Percentiles rank a stretch among this genome's conserved stretches.
These are phyloP conservation scores for Pristionchus fissidentatus DNA, from an alignment of 2,888 invertebrate species.

Conservation along the genomic window DNA sequence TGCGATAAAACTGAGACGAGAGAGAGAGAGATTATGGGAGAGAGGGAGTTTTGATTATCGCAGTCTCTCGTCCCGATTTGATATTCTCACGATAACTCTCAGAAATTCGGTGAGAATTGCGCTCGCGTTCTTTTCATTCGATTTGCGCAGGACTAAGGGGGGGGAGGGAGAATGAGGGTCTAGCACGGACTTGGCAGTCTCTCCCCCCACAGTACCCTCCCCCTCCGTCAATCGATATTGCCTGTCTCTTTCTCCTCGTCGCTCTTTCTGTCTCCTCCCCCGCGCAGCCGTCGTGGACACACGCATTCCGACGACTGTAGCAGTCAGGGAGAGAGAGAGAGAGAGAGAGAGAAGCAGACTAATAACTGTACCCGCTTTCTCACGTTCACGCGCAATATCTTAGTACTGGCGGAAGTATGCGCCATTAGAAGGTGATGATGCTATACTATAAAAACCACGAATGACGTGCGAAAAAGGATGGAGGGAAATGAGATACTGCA, in stretches of 20 bases:
- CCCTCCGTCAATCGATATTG: too few relatives aligned
- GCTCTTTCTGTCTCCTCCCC: not conserved
- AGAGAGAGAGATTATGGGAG: conserved; percentile 31
- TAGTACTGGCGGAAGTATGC: not conserved
- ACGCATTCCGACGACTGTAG: not conserved
- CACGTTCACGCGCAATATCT: not conserved
- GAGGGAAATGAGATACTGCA: too few relatives aligned
- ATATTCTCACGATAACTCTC: not conserved
- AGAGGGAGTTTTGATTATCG: not conserved
- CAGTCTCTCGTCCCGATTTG: not conserved
- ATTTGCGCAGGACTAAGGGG: too few relatives aligned
- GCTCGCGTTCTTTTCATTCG: too few relatives aligned
- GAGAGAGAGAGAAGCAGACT: not conserved
- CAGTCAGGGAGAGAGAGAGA: not conserved
- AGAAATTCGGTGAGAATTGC: not conserved
- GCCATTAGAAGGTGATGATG: not conserved
- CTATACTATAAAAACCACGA: not conserved
- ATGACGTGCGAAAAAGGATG: too few relatives aligned
- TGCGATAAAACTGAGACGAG: conserved; percentile 31
- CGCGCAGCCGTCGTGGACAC: not conserved
- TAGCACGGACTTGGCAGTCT: too few relatives aligned
- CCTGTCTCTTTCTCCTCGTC: too few relatives aligned
- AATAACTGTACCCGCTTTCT: not conserved
- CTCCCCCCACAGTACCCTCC: too few relatives aligned
- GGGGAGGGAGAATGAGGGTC: too few relatives aligned